Base-by-base conservation (phyloP, 1,140 invertebrate genomes). In the Pseudachorutes palmiensis region DNA sequence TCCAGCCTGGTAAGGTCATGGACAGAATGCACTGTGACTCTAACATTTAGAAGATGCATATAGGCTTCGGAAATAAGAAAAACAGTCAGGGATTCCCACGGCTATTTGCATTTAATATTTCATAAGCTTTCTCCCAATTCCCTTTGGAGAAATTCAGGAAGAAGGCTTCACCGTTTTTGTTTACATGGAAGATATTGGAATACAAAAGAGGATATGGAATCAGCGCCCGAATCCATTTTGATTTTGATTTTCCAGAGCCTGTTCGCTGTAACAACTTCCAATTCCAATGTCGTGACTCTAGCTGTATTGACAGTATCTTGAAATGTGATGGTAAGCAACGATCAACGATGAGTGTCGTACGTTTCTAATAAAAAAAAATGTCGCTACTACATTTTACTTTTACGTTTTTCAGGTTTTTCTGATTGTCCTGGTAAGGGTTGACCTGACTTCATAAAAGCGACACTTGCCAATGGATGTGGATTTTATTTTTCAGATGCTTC, bases 301-400 rank as follows among this genome's bases (percentile, higher is more conserved):
- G 83, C 0, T 88, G 86, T 75, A 85, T 88, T 71, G 74, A 78
- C 36, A 66, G 76, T 41, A 69, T 69, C 1, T 76, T 78, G n/a
- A 81, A 83, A 32, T 88, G 87, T 74, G 81, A 88, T 75, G 82
- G 83, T n/a, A n/a, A n/a, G n/a, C n/a, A n/a, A n/a, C n/a, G n/a
- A n/a, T n/a, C n/a, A n/a, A n/a, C n/a, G n/a, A n/a, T n/a, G n/a
- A n/a, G n/a, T n/a, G n/a, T n/a, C n/a, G n/a, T n/a, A n/a, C n/a
- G n/a, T n/a, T n/a, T n/a, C n/a, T n/a, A n/a, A n/a, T n/a, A n/a
- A n/a, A n/a, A n/a, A n/a, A n/a, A n/a, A n/a, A n/a, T n/a, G n/a
- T n/a, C n/a, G n/a, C n/a, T n/a, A n/a, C n/a, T n/a, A n/a, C n/a
- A n/a, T n/a, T n/a, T n/a, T n/a, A n/a, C n/a, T n/a, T n/a, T n/a